Base-by-base conservation (phyloP, 2,888 invertebrate species). In the Orgyia antiqua region DNA sequence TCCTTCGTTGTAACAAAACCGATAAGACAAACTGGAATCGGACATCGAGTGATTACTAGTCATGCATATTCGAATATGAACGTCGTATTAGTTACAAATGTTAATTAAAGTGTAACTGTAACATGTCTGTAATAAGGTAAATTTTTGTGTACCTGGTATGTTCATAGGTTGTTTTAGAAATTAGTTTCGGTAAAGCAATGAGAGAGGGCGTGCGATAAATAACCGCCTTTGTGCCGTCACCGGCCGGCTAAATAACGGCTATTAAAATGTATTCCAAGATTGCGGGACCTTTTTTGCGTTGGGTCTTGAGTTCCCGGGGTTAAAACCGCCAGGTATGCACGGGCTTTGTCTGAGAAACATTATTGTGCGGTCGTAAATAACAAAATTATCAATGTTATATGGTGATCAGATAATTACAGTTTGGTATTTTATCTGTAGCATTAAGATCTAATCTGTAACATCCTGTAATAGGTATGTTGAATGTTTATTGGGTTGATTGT, bases 181-280 rank as follows among this genome's bases (percentile, higher is more conserved):
- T 61, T 59, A 50, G 66, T 57, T 62, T 58, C 64, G 66, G 60
- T 59, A 70, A 78, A 75, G 84, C 84, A 83, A 83, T 82, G 83
- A 80, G 82, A 84, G 84, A 86, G 84, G 84, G 84, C 84, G 84
- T 80, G 72, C 79, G 79, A 86, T 84, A 83, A 84, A 84, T 83
- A 79, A 84, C 80, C 79, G 78, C 82, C 83, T 86, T 84, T 82
- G 82, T 74, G 77, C 77, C 76, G 77, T 82, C 83, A 79, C 79
- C 82, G 82, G 71, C 65, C 65, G 66, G 74, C 76, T 79, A 78
- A 82, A 84, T 79, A 80, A 84, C 65, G 63, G 72, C 78, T 79
- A 79, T 83, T 84, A 79, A 82, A 84, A 80, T 77, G 73, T 76
- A 76, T 79, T 82, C 75, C 53, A 75, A 80, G 80, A 80, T 79